These are phyloP conservation scores for Mythimna vitellina DNA, from an alignment of 2,888 invertebrate genomes.

Conservation along the genomic window DNA sequence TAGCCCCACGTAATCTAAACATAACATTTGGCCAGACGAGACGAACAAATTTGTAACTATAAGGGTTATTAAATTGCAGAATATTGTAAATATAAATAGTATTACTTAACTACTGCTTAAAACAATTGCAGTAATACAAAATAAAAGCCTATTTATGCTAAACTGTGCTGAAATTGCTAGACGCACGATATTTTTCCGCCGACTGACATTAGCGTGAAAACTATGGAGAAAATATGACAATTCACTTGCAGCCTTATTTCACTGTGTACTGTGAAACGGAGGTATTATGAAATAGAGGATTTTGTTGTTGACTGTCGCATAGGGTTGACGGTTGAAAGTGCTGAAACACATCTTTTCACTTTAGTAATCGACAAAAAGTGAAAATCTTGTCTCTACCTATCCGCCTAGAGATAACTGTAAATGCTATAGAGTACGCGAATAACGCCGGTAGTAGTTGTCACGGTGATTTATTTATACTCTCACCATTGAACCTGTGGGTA, in stretches of 20 bases:
- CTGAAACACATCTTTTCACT: conserved; percentile 32
- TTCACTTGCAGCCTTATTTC: conserved; percentile 6
- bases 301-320: conserved; percentile 13
- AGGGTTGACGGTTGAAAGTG: conserved; percentile 16
- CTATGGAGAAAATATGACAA: conserved; percentile 18
- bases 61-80: conserved; percentile 16
- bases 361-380: neutral
- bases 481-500: neutral
- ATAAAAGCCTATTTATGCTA: conserved; percentile 34
- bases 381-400: neutral
- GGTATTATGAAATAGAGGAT: neutral
- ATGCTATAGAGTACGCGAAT: conserved; percentile 1
- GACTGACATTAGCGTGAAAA: conserved; percentile 27
- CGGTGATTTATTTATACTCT: conserved; percentile 17
- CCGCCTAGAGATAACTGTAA: neutral
- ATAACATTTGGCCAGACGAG: conserved; percentile 20
- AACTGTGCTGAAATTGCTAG: conserved; percentile 30
- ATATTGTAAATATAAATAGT: neutral
- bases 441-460: conserved; percentile 1
- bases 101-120: neutral
- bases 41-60: conserved; percentile 4
- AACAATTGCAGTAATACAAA: conserved; percentile 22
- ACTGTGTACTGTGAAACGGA: conserved; percentile 4
- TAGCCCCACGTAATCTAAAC: conserved; percentile 26
- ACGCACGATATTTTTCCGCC: conserved; percentile 31